Percentiles rank a stretch among this genome's conserved stretches.
phyloP scores from a whole-genome alignment of 2,113 vertebrate species.

The Euleptes europaea region DNA sequence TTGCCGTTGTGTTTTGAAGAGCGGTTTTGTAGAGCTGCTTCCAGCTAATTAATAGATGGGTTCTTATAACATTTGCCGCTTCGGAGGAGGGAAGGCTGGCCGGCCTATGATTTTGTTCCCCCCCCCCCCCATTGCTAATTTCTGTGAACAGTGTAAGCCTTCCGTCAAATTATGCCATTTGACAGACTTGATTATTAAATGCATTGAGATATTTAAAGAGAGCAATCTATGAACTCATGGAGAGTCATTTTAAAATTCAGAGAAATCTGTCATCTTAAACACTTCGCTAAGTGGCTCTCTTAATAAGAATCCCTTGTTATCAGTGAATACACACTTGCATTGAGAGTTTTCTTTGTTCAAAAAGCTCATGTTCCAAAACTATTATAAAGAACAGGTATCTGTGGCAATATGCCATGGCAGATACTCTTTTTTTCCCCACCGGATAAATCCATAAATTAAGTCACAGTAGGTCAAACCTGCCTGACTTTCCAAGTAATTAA shows the following conservation, averaged over 20 bases:
- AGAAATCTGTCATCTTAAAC: conserved; percentile 25
- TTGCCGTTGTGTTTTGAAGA: conserved; percentile 27
- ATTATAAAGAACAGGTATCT: conserved; percentile 11
- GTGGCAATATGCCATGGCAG: background rate
- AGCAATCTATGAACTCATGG: conserved; percentile 1
- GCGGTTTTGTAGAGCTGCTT: background rate
- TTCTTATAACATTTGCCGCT: background rate
- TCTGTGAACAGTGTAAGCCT: conserved; percentile 35
- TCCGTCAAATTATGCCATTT: conserved; percentile 43
- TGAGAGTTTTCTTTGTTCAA: background rate
- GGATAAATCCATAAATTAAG: conserved; percentile 33
- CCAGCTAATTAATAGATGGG: background rate
- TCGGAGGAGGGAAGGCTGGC: background rate
- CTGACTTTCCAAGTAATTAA: conserved; percentile 49
- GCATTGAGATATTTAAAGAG: conserved; percentile 43
- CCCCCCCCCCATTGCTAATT: conserved; percentile 19
- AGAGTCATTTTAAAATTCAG: conserved; percentile 31
- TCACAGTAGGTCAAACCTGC: conserved; percentile 18
- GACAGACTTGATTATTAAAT: conserved; percentile 42
- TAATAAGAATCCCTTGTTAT: conserved; percentile 13
- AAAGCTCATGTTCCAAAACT: conserved; percentile 17
- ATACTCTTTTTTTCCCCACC: conserved; percentile 14
- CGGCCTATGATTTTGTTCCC: background rate
- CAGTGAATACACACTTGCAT: background rate
- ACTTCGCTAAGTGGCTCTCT: conserved; percentile 11